These are phyloP conservation scores for Bathybates hornii DNA, from an alignment of 2,113 vertebrate species.

Conservation along the genomic window DNA sequence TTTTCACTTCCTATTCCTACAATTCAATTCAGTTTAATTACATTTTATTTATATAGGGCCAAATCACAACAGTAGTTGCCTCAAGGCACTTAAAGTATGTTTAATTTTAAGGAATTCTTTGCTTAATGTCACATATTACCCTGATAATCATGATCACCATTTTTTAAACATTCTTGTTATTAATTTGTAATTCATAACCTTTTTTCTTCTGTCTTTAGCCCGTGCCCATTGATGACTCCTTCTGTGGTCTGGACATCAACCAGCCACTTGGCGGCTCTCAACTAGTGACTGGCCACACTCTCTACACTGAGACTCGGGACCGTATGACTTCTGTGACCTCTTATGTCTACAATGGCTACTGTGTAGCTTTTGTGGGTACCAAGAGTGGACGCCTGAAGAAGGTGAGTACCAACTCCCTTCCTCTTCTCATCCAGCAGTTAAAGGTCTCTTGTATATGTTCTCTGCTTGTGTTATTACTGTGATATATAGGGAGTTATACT, in stretches of 20 bases:
- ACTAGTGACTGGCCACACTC: conserved; percentile 85
- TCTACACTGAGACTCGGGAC: conserved; percentile 89
- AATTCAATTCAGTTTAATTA: background rate
- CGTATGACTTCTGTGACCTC: conserved; percentile 94
- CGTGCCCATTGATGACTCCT: conserved; percentile 95
- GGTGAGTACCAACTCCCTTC: conserved; percentile 67
- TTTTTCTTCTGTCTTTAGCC: conserved; percentile 69
- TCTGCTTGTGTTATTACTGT: background rate
- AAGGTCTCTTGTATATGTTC: background rate
- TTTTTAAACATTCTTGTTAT: background rate
- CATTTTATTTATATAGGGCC: background rate
- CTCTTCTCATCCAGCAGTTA: background rate
- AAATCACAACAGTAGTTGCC: background rate
- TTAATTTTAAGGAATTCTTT: background rate
- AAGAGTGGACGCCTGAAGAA: conserved; percentile 94
- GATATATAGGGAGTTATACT: background rate
- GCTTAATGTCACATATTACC: background rate
- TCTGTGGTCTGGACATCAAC: conserved; percentile 98
- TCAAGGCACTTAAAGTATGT: background rate
- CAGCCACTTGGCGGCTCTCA: conserved; percentile 92
- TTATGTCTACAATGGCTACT: conserved; percentile 94
- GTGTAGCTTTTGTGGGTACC: conserved; percentile 94
- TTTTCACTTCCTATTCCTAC: background rate
- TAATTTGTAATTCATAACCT: background rate
- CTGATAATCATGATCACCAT: background rate